phyloP scores from a whole-genome alignment of 2,888 invertebrate genomes.

The Sesamia inferens region DNA sequence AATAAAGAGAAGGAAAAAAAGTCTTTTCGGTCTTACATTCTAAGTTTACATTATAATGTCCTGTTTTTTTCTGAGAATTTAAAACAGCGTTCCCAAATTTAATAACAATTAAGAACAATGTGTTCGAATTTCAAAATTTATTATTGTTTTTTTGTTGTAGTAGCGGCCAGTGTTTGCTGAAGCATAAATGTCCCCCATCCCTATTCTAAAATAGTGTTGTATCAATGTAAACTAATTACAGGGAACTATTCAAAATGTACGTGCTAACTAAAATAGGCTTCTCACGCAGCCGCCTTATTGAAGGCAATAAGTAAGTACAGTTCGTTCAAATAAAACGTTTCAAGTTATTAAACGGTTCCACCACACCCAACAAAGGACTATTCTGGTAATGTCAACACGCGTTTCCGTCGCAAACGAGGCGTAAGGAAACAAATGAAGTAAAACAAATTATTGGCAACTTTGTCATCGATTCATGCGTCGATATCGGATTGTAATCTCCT shows the following conservation, averaged over 20 bases:
- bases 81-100: conserved; percentile 36
- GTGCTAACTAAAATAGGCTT: conserved; percentile 52
- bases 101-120: conserved; percentile 48
- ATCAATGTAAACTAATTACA: conserved; percentile 51
- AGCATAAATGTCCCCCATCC: conserved; percentile 14
- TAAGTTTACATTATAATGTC: conserved; percentile 37
- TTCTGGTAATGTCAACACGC: conserved; percentile 83
- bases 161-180: conserved; percentile 1
- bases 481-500: conserved; percentile 41
- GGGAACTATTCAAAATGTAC: conserved; percentile 41
- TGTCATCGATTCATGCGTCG: conserved; percentile 59
- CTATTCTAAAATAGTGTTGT: conserved; percentile 44
- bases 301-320: conserved; percentile 60
- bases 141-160: conserved; percentile 18
- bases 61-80: conserved; percentile 58
- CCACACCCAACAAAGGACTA: conserved; percentile 82
- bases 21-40: conserved; percentile 42
- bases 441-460: conserved; percentile 81
- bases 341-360: conserved; percentile 68
- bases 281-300: conserved; percentile 49
- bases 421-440: conserved; percentile 81
- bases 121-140: conserved; percentile 43
- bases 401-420: conserved; percentile 78
- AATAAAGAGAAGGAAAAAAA: conserved; percentile 50
- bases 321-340: conserved; percentile 65